Evolutionary conservation across 1,140 invertebrate genomes (phyloP).

Genomic region (Lordiphosa mommai): DNA sequence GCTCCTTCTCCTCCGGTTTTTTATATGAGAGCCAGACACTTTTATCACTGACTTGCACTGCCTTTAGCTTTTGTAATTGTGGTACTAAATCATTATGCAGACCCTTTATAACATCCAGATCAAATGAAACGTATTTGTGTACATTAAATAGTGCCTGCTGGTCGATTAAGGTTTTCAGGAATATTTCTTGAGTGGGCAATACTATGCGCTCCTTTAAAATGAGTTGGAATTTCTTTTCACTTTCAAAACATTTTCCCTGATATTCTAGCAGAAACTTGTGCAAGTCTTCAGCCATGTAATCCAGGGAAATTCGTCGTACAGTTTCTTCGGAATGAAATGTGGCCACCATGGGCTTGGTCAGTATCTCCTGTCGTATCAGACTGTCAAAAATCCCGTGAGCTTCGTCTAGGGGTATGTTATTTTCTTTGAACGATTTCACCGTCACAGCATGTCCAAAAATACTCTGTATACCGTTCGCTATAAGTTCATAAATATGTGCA

Average conservation of each 20-base stretch:
- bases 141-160: background rate
- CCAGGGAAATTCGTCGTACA: background rate
- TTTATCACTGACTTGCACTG: background rate
- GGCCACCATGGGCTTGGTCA: background rate
- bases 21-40: background rate
- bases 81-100: too few relatives aligned
- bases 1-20: background rate
- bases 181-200: background rate
- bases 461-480: background rate
- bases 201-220: background rate
- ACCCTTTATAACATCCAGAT: background rate
- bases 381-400: background rate
- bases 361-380: background rate
- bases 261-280: background rate
- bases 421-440: background rate
- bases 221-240: too few relatives aligned
- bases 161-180: background rate
- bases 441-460: background rate
- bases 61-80: background rate
- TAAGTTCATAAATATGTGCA: constrained; percentile 1
- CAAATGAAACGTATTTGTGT: background rate
- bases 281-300: background rate
- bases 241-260: too few relatives aligned
- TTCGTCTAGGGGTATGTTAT: background rate
- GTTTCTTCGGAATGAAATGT: background rate